phyloP scores from a whole-genome alignment of 2,797 vertebrate genomes.

The Chiroxiphia lanceolata region DNA sequence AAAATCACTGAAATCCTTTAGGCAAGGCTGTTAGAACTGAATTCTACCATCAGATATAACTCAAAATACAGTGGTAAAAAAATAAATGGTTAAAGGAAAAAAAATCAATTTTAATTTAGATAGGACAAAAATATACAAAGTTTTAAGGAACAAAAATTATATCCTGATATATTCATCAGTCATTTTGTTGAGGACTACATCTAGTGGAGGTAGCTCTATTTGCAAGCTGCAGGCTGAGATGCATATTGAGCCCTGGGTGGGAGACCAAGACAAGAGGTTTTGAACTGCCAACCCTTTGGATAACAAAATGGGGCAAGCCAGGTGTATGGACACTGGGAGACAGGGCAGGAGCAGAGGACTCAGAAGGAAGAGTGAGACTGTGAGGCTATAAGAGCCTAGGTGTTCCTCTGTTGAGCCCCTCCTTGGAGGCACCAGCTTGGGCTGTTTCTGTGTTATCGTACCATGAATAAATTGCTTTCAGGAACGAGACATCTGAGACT shows the following conservation, averaged over 20 bases:
- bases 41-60: neutral
- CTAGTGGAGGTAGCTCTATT: neutral
- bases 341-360: neutral
- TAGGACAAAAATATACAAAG: neutral
- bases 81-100: neutral
- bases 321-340: neutral
- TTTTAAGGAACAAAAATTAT: neutral
- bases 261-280: fast-evolving
- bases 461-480: neutral
- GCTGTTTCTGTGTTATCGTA: neutral
- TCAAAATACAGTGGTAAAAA: neutral
- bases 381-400: neutral
- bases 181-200: neutral
- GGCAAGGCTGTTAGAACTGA: neutral
- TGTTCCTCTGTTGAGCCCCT: neutral
- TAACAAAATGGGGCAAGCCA: neutral
- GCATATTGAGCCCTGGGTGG: neutral
- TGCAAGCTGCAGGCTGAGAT: neutral
- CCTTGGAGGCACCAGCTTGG: fast-evolving
- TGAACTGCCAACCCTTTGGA: neutral
- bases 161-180: neutral
- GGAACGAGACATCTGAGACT: neutral
- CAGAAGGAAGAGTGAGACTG: neutral
- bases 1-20: neutral
- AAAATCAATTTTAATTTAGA: neutral